Conservation (phyloP, 2,888 invertebrate species). For the Lomographa bimaculata region DNA sequence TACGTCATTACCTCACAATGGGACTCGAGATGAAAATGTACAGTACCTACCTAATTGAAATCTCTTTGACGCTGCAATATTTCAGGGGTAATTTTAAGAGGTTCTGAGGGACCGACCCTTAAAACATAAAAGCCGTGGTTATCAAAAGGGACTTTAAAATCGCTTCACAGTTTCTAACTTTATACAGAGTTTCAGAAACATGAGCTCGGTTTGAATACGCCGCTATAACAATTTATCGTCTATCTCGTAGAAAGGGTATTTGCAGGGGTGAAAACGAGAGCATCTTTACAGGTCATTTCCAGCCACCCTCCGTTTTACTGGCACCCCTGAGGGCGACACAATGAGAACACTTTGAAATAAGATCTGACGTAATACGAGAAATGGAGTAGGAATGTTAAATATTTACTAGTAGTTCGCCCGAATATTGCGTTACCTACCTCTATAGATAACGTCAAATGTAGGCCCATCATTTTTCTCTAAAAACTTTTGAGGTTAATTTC, state of each 20-base stretch:
- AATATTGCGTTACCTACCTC: no score
- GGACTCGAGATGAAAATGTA: no score
- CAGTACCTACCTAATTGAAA: no score
- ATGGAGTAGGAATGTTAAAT: background rate
- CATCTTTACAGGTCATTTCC: constrained; percentile 9
- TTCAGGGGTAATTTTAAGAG: no score
- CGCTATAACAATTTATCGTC: constrained; percentile 4
- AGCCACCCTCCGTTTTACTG: constrained; percentile 8
- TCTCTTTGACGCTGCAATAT: no score
- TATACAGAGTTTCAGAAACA: constrained; percentile 1
- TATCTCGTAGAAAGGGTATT: constrained; percentile 3
- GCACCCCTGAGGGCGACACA: constrained; percentile 6
- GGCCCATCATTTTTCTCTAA: no score
- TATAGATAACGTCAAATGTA: no score
- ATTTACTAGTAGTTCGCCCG: no score
- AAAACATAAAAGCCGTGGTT: background rate
- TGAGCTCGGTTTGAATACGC: no score
- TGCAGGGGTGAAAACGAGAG: constrained; percentile 6
- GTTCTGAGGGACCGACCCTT: no score
- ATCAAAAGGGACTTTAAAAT: background rate
- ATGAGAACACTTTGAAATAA: constrained; percentile 15
- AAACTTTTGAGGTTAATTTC: no score
- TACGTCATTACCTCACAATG: no score
- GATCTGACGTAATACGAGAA: constrained; percentile 18
- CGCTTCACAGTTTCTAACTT: background rate